Evolutionary conservation across 2,797 vertebrate species (phyloP).

Genomic region (Acipenser transmontanus): DNA sequence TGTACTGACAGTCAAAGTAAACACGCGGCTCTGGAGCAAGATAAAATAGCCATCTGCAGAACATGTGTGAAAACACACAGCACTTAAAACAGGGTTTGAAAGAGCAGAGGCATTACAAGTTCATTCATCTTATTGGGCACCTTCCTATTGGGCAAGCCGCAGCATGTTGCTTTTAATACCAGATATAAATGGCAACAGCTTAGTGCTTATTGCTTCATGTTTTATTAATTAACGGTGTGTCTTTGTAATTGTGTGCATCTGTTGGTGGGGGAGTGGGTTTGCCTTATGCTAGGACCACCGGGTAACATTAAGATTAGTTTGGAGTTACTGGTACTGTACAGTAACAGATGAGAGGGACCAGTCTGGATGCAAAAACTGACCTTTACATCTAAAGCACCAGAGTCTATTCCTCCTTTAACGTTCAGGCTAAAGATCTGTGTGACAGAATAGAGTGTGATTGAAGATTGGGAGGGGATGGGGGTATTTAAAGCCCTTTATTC

Average conservation of each 20-base stretch:
- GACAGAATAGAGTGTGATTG: no score
- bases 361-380: no score
- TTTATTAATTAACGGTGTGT: background rate
- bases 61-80: background rate
- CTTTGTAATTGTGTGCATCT: background rate
- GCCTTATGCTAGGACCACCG: background rate
- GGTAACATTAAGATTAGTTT: background rate
- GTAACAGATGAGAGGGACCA: no score
- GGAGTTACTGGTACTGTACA: no score
- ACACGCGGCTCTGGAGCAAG: slow-evolving; percentile 27
- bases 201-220: background rate
- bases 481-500: no score
- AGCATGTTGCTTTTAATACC: background rate
- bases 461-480: no score
- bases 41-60: slow-evolving; percentile 27
- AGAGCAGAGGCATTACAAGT: background rate
- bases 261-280: background rate
- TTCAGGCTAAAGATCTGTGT: no score
- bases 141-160: background rate
- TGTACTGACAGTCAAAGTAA: slow-evolving; percentile 21
- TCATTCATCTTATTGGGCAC: background rate
- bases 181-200: background rate
- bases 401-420: no score
- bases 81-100: background rate
- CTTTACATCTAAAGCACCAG: no score